These are phyloP conservation scores for Elephantulus edwardii DNA, from an alignment of 2,113 vertebrate species.

Conservation along the genomic window DNA sequence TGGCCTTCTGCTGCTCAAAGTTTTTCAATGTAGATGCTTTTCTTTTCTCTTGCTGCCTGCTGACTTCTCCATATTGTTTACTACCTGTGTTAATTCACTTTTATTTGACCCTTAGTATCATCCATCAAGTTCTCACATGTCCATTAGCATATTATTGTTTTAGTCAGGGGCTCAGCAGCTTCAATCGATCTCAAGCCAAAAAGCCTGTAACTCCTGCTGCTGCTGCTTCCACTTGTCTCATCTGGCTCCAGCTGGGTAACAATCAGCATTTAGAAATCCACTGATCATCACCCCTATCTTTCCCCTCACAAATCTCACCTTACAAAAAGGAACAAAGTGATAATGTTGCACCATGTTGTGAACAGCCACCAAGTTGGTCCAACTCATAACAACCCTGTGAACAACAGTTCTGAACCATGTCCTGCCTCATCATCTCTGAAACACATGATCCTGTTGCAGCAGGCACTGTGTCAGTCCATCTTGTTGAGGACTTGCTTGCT, in stretches of 20 bases:
- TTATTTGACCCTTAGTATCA: conserved; percentile 59
- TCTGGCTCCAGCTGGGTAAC: not conserved
- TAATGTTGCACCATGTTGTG: not conserved
- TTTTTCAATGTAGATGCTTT: not conserved
- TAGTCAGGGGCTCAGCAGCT: conserved; percentile 14
- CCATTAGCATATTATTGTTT: conserved; percentile 39
- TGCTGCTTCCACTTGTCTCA: conserved; percentile 47
- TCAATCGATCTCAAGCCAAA: not conserved
- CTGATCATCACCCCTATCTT: not conserved
- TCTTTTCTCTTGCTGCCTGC: not conserved
- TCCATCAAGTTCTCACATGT: conserved; percentile 30
- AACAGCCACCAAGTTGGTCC: not conserved
- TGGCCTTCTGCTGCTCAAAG: not conserved
- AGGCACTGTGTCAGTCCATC: too few relatives aligned
- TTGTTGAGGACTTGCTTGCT: too few relatives aligned
- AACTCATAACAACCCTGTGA: too few relatives aligned
- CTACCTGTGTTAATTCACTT: conserved; percentile 32
- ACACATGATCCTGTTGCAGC: too few relatives aligned
- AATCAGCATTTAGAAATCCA: not conserved
- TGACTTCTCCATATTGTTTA: conserved; percentile 25
- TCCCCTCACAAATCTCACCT: not conserved
- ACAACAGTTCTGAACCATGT: too few relatives aligned
- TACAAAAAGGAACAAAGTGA: conserved; percentile 44
- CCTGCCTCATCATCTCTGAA: too few relatives aligned
- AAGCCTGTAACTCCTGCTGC: not conserved